Percentiles rank a stretch among this genome's conserved stretches.
Conservation (phyloP, 2,888 invertebrate species). For the Schizaphis graminum region DNA sequence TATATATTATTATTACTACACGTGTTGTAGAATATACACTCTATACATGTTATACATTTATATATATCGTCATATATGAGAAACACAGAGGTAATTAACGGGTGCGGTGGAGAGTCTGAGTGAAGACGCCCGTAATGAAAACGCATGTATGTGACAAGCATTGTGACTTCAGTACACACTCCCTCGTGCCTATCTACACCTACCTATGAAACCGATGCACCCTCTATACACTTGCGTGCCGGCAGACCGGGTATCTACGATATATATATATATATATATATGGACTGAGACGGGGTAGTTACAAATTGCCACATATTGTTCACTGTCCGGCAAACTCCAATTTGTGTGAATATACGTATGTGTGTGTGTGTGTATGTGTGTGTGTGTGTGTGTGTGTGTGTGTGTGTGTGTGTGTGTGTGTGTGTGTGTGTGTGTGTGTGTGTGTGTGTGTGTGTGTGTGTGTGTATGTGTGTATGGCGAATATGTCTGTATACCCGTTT, state of each 20-base stretch:
- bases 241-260: background rate
- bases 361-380: background rate
- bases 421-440: background rate
- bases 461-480: too few species aligned
- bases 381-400: too few species aligned
- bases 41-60: background rate
- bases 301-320: conserved; percentile 65
- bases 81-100: conserved; percentile 41
- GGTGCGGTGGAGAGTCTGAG: conserved; percentile 15
- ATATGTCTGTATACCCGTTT: conserved; percentile 15
- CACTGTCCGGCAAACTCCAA: conserved; percentile 64
- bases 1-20: background rate
- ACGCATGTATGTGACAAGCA: conserved; percentile 61
- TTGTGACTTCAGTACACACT: conserved; percentile 39
- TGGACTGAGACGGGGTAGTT: conserved; percentile 15
- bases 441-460: background rate
- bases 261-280: background rate
- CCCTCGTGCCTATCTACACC: background rate
- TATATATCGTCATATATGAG: background rate
- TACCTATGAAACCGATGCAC: background rate
- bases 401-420: conserved; percentile 9
- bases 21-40: background rate
- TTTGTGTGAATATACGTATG: conserved; percentile 26
- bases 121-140: conserved; percentile 52
- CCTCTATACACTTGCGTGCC: too few species aligned